phyloP scores from a whole-genome alignment of 1,140 invertebrate species.

The Apocrypta bakeri region DNA sequence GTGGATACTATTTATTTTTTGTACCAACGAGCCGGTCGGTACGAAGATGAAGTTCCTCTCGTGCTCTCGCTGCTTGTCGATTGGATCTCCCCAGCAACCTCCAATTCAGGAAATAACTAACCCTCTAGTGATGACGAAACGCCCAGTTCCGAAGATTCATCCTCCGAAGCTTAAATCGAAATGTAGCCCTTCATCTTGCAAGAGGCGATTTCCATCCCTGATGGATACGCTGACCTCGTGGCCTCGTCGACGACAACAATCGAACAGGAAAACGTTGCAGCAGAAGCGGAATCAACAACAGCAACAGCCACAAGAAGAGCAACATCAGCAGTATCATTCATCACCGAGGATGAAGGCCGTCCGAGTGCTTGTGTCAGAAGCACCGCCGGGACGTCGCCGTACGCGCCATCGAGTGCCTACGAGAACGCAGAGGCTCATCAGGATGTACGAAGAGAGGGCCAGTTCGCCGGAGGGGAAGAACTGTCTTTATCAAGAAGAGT shows the following conservation, averaged over 20 bases:
- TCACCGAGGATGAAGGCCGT: background rate
- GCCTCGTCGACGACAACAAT: constrained; percentile 3
- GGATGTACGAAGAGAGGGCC: constrained; percentile 52
- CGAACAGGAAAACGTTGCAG: too few relatives aligned
- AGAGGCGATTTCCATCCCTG: constrained; percentile 11
- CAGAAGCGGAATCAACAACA: too few relatives aligned
- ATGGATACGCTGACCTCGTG: constrained; percentile 14
- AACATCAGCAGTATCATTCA: background rate
- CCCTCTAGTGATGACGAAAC: constrained; percentile 66
- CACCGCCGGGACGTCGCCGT: background rate
- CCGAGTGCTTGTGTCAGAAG: constrained; percentile 12
- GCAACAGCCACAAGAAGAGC: background rate
- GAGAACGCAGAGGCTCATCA: constrained; percentile 39
- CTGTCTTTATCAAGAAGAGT: constrained; percentile 59
- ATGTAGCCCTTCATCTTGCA: background rate
- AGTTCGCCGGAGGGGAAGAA: constrained; percentile 15
- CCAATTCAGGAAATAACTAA: constrained; percentile 57
- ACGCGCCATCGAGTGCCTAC: background rate
- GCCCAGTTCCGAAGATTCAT: constrained; percentile 46
- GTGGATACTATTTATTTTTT: background rate
- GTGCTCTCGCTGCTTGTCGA: constrained; percentile 65
- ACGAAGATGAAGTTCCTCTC: constrained; percentile 70
- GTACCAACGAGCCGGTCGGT: too few relatives aligned
- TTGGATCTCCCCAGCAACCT: background rate
- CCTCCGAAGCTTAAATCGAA: background rate